These are phyloP conservation scores for Pao palembangensis DNA, from an alignment of 2,113 vertebrate species.

Conservation along the genomic window DNA sequence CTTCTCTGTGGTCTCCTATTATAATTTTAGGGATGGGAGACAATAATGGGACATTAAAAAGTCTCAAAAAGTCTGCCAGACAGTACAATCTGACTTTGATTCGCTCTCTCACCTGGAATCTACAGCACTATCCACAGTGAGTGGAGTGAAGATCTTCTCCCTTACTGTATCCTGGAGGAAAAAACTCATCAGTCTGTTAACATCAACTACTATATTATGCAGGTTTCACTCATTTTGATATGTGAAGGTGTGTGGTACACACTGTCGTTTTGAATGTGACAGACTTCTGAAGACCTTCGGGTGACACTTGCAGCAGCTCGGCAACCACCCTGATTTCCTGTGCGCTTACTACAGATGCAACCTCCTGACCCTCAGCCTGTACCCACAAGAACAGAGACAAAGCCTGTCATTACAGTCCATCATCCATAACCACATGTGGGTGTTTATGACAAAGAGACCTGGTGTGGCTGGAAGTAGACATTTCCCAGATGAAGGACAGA, in stretches of 20 bases:
- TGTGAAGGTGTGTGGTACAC: conserved; percentile 47
- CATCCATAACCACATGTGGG: neutral
- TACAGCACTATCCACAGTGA: conserved; percentile 92
- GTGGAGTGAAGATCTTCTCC: conserved; percentile 93
- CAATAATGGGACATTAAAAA: conserved; percentile 18
- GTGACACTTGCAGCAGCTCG: conserved; percentile 93
- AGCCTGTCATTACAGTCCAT: conserved; percentile 16
- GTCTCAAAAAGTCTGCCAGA: conserved; percentile 19
- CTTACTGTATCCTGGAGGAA: conserved; percentile 81
- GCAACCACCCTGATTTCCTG: conserved; percentile 90
- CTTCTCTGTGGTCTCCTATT: conserved; percentile 13
- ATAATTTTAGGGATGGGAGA: conserved; percentile 17
- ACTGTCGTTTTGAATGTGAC: conserved; percentile 95
- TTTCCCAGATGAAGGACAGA: conserved; percentile 96
- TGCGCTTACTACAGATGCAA: conserved; percentile 85
- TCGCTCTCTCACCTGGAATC: conserved; percentile 86
- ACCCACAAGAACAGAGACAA: neutral
- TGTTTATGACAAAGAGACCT: conserved; percentile 31
- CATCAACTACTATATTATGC: neutral
- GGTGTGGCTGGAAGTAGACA: conserved; percentile 82
- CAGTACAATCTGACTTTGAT: conserved; percentile 8
- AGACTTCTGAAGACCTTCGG: conserved; percentile 88
- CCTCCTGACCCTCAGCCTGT: conserved; percentile 87
- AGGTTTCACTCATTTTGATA: neutral
- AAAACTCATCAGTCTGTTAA: conserved; percentile 32